Evolutionary conservation across 2,113 vertebrate species (phyloP).

Genomic region (Corapipo altera): DNA sequence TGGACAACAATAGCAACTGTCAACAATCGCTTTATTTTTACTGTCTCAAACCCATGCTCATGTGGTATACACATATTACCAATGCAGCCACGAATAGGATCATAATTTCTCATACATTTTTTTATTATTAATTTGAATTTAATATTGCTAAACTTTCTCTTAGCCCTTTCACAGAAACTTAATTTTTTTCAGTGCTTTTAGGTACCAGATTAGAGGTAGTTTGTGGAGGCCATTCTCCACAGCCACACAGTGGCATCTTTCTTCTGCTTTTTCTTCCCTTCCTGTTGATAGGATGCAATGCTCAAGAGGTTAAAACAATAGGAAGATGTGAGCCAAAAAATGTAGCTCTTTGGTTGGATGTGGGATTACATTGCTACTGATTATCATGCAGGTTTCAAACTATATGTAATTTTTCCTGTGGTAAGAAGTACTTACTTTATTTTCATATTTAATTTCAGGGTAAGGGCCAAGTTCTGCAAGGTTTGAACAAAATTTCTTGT

Average conservation of each 20-base stretch:
- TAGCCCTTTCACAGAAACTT: not conserved
- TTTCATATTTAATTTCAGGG: not conserved
- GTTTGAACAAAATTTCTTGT: not conserved
- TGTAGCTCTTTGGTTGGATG: not conserved
- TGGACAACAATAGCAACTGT: not conserved
- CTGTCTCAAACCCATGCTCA: not conserved
- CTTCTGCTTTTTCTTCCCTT: not conserved
- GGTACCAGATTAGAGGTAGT: not conserved
- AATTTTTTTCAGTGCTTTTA: not conserved
- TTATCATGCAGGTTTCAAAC: not conserved
- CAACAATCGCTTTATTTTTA: not conserved
- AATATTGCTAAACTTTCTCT: not conserved
- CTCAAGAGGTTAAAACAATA: not conserved
- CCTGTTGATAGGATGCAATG: not conserved
- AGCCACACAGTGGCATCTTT: not conserved
- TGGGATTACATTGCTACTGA: not conserved
- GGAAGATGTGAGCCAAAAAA: not conserved
- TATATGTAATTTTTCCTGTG: not conserved
- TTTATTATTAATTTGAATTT: not conserved
- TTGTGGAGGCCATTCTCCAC: not conserved
- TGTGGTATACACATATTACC: accelerated
- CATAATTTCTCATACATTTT: not conserved
- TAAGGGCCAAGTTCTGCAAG: not conserved
- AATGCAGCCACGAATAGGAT: not conserved
- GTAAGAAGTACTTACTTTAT: not conserved